A percentile compares a stretch with the other conserved stretches of the same genome.
phyloP scores from a whole-genome alignment of 2,888 invertebrate species.

The Polylopha cassiicola region DNA sequence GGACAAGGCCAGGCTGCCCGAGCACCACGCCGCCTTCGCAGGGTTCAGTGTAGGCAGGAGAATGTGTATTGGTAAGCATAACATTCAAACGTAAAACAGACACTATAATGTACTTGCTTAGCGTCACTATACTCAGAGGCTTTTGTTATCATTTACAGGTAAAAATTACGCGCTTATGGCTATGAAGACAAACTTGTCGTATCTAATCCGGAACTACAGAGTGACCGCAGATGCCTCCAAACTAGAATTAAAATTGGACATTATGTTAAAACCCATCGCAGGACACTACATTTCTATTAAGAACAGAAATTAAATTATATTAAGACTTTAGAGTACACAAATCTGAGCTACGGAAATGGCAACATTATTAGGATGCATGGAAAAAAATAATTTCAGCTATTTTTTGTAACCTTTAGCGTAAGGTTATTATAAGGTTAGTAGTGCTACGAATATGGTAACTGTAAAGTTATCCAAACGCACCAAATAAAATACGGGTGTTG shows the following conservation, averaged over 20 bases:
- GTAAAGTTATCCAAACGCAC: too few species aligned
- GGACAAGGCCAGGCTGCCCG: constrained; percentile 1
- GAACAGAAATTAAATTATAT: too few species aligned
- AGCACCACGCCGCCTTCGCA: constrained; percentile 3
- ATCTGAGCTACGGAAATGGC: too few species aligned
- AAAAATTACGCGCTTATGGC: background rate
- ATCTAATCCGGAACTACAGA: background rate
- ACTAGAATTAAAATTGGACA: background rate
- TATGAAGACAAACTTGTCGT: background rate
- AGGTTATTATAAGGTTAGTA: too few species aligned
- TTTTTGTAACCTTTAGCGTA: too few species aligned
- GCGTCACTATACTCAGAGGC: background rate
- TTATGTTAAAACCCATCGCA: background rate
- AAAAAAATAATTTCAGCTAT: too few species aligned
- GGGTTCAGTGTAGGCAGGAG: constrained; percentile 9
- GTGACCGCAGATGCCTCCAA: background rate
- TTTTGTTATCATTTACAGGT: background rate
- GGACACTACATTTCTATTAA: background rate
- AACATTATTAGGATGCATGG: too few species aligned
- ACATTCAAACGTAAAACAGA: background rate
- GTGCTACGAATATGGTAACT: too few species aligned
- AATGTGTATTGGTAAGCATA: constrained; percentile 15
- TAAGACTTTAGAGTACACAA: too few species aligned
- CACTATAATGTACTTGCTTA: background rate
- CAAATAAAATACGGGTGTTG: too few species aligned